Conservation (phyloP, 2,797 vertebrate genomes). For the Urocyon cinereoargenteus region DNA sequence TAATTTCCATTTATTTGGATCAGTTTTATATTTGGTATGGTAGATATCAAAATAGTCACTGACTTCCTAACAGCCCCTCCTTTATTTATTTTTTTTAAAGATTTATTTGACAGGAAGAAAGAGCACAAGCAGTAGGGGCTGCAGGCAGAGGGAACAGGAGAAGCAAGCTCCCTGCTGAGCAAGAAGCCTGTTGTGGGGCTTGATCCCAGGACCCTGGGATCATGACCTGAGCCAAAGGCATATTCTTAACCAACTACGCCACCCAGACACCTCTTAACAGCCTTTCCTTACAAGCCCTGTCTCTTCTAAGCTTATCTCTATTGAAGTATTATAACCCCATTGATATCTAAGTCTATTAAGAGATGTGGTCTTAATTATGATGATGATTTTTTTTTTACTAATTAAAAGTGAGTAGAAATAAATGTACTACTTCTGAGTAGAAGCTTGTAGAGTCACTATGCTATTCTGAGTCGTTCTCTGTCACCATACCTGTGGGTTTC, state of each 20-base stretch:
- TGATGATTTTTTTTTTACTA: background rate
- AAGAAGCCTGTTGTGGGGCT: too few relatives aligned
- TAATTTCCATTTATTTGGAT: background rate
- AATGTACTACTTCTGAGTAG: background rate
- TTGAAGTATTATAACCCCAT: background rate
- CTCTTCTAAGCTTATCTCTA: background rate
- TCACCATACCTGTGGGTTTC: background rate
- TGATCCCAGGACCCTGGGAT: too few relatives aligned
- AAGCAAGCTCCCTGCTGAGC: too few relatives aligned
- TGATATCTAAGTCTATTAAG: background rate
- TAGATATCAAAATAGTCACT: constrained; percentile 21
- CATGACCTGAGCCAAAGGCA: too few relatives aligned
- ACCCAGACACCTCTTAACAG: background rate
- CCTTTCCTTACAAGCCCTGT: background rate
- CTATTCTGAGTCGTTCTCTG: background rate
- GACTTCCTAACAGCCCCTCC: background rate
- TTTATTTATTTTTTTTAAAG: too few relatives aligned
- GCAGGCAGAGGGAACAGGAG: too few relatives aligned
- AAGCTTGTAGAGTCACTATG: background rate
- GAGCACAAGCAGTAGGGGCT: too few relatives aligned
- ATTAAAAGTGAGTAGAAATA: background rate
- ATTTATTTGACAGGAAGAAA: too few relatives aligned
- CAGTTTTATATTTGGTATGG: background rate
- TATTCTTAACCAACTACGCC: too few relatives aligned
- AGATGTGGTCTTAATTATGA: background rate